Conservation (phyloP, 2,888 invertebrate species). For the Timema cristinae region DNA sequence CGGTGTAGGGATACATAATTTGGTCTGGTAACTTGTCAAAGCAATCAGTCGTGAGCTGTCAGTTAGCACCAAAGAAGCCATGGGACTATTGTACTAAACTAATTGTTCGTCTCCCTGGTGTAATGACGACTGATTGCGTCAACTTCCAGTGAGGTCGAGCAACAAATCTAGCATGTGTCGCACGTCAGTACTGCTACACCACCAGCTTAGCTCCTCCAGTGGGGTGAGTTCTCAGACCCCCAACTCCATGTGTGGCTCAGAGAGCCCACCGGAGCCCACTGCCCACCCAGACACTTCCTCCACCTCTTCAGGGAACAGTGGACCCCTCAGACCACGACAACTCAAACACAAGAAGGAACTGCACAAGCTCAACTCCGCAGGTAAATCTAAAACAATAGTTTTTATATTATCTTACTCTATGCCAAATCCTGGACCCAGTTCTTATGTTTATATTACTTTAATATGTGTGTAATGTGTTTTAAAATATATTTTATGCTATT, state of each 20-base stretch:
- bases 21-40: no score
- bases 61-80: no score
- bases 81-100: no score
- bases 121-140: no score
- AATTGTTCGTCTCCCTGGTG: no score
- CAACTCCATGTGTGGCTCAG: slow-evolving; percentile 36
- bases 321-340: slow-evolving; percentile 33
- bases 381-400: slow-evolving; percentile 26
- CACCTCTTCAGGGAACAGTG: slow-evolving; percentile 26
- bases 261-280: slow-evolving; percentile 33
- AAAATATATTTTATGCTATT: background rate
- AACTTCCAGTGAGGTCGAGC: slow-evolving; percentile 39
- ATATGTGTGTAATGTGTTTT: background rate
- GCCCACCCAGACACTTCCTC: slow-evolving; percentile 25
- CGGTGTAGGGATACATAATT: no score
- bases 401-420: background rate
- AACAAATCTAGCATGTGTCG: slow-evolving; percentile 39
- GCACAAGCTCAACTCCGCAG: slow-evolving; percentile 38
- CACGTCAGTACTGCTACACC: slow-evolving; percentile 32
- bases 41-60: no score
- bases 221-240: slow-evolving; percentile 30
- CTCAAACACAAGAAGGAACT: slow-evolving; percentile 39
- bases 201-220: slow-evolving; percentile 24
- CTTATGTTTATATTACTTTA: background rate
- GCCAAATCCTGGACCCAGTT: background rate